Evolutionary conservation across 2,888 invertebrate species (phyloP).

Genomic region (Papilio gigon): DNA sequence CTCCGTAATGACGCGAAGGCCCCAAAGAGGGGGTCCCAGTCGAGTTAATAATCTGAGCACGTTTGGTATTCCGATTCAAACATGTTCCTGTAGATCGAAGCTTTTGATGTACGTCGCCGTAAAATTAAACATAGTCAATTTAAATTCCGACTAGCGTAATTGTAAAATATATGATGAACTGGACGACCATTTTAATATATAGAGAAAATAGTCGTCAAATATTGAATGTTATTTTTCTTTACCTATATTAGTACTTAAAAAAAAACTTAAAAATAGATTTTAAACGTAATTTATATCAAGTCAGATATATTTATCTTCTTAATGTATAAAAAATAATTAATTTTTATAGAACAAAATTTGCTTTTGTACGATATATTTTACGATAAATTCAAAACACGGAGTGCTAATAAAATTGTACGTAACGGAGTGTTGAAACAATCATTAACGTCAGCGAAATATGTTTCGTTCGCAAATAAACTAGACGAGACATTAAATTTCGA

Average conservation of each 20-base stretch:
- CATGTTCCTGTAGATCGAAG: not conserved
- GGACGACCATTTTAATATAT: too few species aligned
- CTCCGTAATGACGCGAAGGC: not conserved
- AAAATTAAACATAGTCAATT: not conserved
- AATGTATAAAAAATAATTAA: too few species aligned
- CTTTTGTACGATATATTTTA: not conserved
- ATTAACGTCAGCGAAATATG: not conserved
- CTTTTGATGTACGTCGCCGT: not conserved
- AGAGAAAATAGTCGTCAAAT: not conserved
- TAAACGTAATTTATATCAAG: too few species aligned
- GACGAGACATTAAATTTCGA: not conserved
- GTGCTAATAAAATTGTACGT: slow-evolving; percentile 4
- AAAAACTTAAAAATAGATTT: too few species aligned
- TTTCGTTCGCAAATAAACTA: not conserved
- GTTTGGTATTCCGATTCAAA: not conserved
- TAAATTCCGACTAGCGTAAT: too few species aligned
- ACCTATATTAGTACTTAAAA: too few species aligned
- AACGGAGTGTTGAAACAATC: not conserved
- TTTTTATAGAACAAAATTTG: too few species aligned
- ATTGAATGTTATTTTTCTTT: too few species aligned
- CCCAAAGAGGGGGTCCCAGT: not conserved
- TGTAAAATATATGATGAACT: too few species aligned
- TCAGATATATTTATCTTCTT: too few species aligned
- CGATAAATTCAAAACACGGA: not conserved
- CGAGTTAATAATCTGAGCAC: not conserved